Percentiles rank a stretch among this genome's conserved stretches.
These are phyloP conservation scores for Tetranychus piercei DNA, from an alignment of 2,888 invertebrate genomes.

Conservation along the genomic window DNA sequence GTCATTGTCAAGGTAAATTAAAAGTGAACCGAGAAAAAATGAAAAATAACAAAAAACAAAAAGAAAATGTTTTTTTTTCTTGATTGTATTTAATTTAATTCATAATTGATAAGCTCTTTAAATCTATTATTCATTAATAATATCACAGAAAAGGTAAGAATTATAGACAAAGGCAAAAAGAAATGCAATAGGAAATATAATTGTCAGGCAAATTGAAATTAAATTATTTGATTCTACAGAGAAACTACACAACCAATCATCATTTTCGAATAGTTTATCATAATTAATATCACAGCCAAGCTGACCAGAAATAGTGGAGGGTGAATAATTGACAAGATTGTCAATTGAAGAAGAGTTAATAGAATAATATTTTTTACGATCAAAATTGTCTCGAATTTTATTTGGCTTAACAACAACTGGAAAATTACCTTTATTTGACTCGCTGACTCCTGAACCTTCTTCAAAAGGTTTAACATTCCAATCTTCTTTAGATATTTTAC, in stretches of 20 bases:
- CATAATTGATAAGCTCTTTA: background rate
- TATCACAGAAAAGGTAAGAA: background rate
- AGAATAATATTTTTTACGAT: background rate
- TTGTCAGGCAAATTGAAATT: no score
- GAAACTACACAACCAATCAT: no score
- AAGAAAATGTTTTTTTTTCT: background rate
- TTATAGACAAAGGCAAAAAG: background rate
- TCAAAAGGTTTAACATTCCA: constrained; percentile 13
- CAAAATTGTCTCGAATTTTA: background rate
- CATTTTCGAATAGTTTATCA: no score
- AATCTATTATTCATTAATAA: background rate
- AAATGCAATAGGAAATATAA: background rate
- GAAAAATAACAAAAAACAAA: background rate
- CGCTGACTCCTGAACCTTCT: background rate
- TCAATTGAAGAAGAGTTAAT: background rate
- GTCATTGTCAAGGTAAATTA: no score
- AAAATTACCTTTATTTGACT: background rate
- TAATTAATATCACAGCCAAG: no score
- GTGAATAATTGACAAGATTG: background rate
- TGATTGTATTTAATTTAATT: background rate
- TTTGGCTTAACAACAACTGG: background rate
- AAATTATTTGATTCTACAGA: no score
- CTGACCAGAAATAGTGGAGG: no score
- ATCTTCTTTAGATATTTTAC: constrained; percentile 9
- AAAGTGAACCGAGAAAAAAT: background rate